phyloP scores from a whole-genome alignment of 2,797 vertebrate species.

The Neostethus bicornis region DNA sequence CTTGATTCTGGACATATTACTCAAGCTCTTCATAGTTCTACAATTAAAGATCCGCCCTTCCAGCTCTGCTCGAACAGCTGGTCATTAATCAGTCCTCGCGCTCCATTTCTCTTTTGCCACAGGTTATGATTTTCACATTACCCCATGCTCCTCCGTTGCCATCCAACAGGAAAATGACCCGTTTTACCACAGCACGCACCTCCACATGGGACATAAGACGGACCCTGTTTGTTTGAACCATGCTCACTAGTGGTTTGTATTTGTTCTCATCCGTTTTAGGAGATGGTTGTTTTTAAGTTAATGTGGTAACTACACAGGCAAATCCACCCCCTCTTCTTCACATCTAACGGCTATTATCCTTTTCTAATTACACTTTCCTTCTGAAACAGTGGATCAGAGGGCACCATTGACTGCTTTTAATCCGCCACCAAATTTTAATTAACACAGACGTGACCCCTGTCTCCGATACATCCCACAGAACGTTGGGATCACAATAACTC shows the following conservation, averaged over 20 bases:
- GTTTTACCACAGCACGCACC: background rate
- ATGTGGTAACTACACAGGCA: slow-evolving; percentile 19
- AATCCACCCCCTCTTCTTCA: slow-evolving; percentile 1
- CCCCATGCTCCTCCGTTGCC: slow-evolving; percentile 36
- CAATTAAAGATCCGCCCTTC: slow-evolving; percentile 54
- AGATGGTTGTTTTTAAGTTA: slow-evolving; percentile 10
- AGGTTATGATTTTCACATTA: slow-evolving; percentile 73
- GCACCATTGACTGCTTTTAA: slow-evolving; percentile 80
- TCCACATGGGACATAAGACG: slow-evolving; percentile 12
- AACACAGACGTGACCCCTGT: slow-evolving; percentile 76
- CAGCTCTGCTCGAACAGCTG: slow-evolving; percentile 54
- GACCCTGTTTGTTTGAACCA: background rate
- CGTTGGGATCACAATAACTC: slow-evolving; percentile 75
- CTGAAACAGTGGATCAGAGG: slow-evolving; percentile 77
- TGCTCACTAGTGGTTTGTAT: background rate
- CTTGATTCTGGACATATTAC: slow-evolving; percentile 37
- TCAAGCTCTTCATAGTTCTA: slow-evolving; percentile 52
- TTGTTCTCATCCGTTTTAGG: background rate
- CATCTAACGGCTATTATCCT: slow-evolving; percentile 67
- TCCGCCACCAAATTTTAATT: slow-evolving; percentile 80
- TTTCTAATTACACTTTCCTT: slow-evolving; percentile 79
- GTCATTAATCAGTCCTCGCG: slow-evolving; percentile 62
- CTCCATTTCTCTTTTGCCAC: slow-evolving; percentile 62
- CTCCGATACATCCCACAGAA: slow-evolving; percentile 71
- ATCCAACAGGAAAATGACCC: slow-evolving; percentile 50